Evolutionary conservation across 2,797 vertebrate genomes (phyloP), one percentile per base, ranked within the genome.

Genomic region (Florisuga fusca): DNA sequence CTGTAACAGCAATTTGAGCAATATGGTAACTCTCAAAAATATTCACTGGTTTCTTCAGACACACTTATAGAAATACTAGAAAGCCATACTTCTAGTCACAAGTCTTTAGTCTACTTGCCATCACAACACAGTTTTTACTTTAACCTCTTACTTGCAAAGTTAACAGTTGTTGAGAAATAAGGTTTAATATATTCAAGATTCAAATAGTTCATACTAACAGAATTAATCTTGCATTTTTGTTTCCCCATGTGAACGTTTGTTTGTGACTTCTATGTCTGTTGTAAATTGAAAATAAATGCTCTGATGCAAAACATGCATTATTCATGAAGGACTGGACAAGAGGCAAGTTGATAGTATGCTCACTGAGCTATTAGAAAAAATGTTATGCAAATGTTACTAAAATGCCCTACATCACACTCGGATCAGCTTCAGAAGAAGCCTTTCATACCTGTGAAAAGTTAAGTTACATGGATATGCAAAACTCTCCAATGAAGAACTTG

Each of bases 211-310:
- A 89, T 59, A 83, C 26, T 25, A 87, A 75, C 57, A 74, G 75
- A 93, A 55, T 77, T 67, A 87, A 93, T 87, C 29, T 26, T 58
- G 34, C 69, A 58, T 86, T 91, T 90, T 87, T 94, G 46, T 74
- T 93, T 91, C 89, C 87, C 84, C 87, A 85, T 64, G 75, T 54
- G 41, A 89, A 84, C 69, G 81, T 86, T 93, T 93, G 84, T 57
- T 93, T 72, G 20, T 77, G 75, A 73, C 63, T 94, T 82, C 50
- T 45, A 19, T 87, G 89, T 83, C 91, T 93, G 87, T 38, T 85
- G 54, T 68, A 94, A 50, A 83, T 93, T 89, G 85, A 76, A 89
- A 87, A 85, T 50, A 83, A 11, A 93, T 72, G 81, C 74, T 87
- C 90, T 2, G 17, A 71, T 71, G 84, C 79, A 93, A 91, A 90